Evolutionary conservation across 92 coral and sea anemone species (phyloP).

Genomic region (Parazoanthus atlanticus): DNA sequence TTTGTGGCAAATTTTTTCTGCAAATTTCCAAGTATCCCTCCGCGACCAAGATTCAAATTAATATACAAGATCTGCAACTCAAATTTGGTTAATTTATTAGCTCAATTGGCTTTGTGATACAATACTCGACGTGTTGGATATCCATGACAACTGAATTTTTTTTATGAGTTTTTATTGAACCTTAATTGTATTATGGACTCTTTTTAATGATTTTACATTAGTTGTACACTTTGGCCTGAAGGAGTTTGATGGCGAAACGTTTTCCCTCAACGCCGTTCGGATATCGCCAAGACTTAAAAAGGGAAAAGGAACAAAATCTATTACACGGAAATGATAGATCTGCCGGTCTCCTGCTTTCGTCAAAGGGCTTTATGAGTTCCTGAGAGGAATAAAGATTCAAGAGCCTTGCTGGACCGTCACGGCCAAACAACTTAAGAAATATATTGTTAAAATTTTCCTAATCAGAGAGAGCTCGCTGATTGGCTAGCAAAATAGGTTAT

Average conservation of each 20-base stretch:
- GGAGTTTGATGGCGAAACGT: constrained; percentile 26
- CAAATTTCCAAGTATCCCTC: constrained; percentile 43
- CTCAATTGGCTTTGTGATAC: constrained; percentile 66
- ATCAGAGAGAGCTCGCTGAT: constrained; percentile 73
- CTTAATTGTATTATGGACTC: constrained; percentile 74
- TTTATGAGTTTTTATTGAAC: constrained; percentile 77
- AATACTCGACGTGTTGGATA: constrained; percentile 58
- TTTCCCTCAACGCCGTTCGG: neutral
- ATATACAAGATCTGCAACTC: constrained; percentile 46
- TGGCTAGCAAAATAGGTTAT: constrained; percentile 79
- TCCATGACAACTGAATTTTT: constrained; percentile 74
- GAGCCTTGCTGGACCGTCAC: constrained; percentile 23
- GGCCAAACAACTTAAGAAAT: constrained; percentile 70
- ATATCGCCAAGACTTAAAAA: constrained; percentile 29
- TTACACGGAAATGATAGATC: neutral
- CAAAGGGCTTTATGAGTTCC: constrained; percentile 10
- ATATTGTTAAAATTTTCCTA: constrained; percentile 80
- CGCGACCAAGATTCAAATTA: constrained; percentile 43
- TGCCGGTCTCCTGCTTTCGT: neutral
- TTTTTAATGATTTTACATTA: constrained; percentile 60
- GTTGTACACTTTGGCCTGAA: constrained; percentile 49
- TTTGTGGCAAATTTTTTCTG: constrained; percentile 30
- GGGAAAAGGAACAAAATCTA: constrained; percentile 31
- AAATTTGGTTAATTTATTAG: constrained; percentile 78
- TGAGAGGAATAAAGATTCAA: constrained; percentile 19